A percentile compares a stretch with the other conserved stretches of the same genome.
phyloP scores from a whole-genome alignment of 2,113 vertebrate species.

The Cyprinodon variegatus region DNA sequence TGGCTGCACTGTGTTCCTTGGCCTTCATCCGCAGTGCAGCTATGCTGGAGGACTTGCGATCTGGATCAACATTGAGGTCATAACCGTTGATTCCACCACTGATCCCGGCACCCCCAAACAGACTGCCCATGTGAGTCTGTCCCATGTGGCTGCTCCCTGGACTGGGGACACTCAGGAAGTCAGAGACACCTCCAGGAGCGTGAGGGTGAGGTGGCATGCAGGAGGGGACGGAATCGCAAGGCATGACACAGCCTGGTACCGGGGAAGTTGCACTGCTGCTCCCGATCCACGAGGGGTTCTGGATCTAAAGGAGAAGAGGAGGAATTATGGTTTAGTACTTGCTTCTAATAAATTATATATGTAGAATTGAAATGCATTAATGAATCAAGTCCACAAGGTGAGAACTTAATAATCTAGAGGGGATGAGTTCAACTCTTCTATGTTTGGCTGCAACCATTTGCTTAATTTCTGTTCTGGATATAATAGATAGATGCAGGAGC shows the following conservation, averaged over 20 bases:
- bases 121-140: slow-evolving; percentile 94
- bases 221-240: slow-evolving; percentile 90
- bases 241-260: slow-evolving; percentile 90
- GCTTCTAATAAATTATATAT: not conserved
- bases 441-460: not conserved
- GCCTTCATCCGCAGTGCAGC: slow-evolving; percentile 95
- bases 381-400: not conserved
- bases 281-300: slow-evolving; percentile 93
- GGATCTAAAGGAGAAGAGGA: slow-evolving; percentile 81
- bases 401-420: not conserved
- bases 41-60: slow-evolving; percentile 96
- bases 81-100: slow-evolving; percentile 90
- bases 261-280: slow-evolving; percentile 88
- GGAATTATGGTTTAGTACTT: not conserved
- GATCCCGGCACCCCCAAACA: slow-evolving; percentile 87
- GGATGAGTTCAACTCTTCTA: too few relatives aligned
- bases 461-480: not conserved
- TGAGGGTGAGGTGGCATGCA: slow-evolving; percentile 96
- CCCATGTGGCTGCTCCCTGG: slow-evolving; percentile 87
- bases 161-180: slow-evolving; percentile 89
- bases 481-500: not conserved
- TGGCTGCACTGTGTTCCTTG: slow-evolving; percentile 97
- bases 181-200: slow-evolving; percentile 82
- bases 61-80: slow-evolving; percentile 92
- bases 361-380: not conserved